Conservation (phyloP, 2,797 vertebrate genomes). For the Pantherophis alleghaniensis region DNA sequence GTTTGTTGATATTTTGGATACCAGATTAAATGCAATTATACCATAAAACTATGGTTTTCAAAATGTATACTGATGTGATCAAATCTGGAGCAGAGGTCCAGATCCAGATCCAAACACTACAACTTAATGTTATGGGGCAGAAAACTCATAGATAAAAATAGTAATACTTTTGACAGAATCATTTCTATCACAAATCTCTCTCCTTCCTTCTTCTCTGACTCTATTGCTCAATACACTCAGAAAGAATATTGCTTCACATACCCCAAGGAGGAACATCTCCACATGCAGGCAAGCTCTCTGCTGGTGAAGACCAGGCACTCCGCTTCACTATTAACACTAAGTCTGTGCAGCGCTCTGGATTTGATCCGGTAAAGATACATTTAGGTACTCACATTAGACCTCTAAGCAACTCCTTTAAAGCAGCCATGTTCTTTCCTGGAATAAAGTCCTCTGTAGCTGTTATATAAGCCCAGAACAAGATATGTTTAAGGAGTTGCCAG, state of each 20-base stretch:
- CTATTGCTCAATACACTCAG: not conserved
- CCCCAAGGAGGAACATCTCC: not conserved
- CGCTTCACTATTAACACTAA: not conserved
- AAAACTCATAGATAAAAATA: not conserved
- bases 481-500: not conserved
- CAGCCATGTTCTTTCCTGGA: not conserved
- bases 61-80: not conserved
- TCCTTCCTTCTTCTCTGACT: not conserved
- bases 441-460: not conserved
- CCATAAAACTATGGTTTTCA: not conserved
- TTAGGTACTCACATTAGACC: not conserved
- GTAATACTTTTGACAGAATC: not conserved
- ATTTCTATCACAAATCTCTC: not conserved
- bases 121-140: not conserved
- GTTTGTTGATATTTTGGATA: not conserved
- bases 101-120: not conserved
- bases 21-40: not conserved
- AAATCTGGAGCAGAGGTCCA: not conserved
- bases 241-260: not conserved
- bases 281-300: not conserved
- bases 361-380: not conserved
- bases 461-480: not conserved
- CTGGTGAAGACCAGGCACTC: not conserved
- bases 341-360: not conserved
- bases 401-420: not conserved